phyloP scores from a whole-genome alignment of 2,888 invertebrate genomes.

The Aricia artaxerxes region DNA sequence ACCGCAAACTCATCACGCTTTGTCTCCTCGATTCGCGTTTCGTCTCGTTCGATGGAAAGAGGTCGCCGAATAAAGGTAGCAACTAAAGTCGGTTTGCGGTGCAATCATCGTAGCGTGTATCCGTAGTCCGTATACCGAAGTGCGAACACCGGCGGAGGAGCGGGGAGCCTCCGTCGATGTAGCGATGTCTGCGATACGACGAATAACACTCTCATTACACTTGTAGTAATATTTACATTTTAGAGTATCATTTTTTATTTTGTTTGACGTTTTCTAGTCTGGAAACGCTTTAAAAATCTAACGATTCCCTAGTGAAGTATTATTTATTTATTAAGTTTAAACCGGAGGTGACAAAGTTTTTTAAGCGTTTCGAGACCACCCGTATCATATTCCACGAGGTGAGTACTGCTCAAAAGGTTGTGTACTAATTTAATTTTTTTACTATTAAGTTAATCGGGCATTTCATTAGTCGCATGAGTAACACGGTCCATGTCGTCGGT shows the following conservation, averaged over 20 bases:
- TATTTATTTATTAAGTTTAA: neutral
- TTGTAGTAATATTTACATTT: neutral
- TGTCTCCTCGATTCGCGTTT: neutral
- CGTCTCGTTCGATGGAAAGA: neutral
- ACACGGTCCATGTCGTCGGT: slow-evolving; percentile 4
- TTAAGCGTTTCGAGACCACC: neutral
- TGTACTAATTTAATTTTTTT: neutral
- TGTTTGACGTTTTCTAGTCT: neutral
- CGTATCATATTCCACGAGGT: neutral
- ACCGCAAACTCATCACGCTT: slow-evolving; percentile 6
- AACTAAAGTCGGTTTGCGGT: neutral
- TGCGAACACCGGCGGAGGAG: neutral
- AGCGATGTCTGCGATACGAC: no score
- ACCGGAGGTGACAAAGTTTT: neutral
- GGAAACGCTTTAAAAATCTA: neutral
- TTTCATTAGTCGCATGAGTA: slow-evolving; percentile 19
- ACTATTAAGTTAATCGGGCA: neutral
- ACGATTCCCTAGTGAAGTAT: neutral
- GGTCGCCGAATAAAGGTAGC: neutral
- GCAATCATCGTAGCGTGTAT: neutral
- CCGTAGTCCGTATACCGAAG: neutral
- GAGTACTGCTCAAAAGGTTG: neutral
- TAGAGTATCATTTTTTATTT: neutral
- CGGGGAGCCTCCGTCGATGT: neutral
- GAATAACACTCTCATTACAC: neutral